Percentiles rank a stretch among this genome's conserved stretches.
Evolutionary conservation across 2,888 invertebrate genomes (phyloP).

Genomic region (Pandemis corylana): DNA sequence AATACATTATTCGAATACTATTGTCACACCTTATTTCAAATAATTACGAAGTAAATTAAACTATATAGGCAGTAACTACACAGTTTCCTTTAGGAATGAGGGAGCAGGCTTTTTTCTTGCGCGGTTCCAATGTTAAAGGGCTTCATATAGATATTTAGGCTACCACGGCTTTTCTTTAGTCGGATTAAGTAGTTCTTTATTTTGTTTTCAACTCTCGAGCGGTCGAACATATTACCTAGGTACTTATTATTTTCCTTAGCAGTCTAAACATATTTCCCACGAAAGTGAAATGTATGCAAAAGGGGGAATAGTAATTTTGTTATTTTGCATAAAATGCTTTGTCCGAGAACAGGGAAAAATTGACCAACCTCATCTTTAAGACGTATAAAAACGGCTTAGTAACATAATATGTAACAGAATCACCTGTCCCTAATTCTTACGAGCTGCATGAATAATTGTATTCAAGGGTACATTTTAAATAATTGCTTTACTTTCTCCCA

Average conservation of each 20-base stretch:
- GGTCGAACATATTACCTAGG: not conserved
- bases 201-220: not conserved
- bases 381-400: not conserved
- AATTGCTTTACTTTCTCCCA: constrained; percentile 37
- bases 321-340: constrained; percentile 30
- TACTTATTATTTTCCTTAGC: not conserved
- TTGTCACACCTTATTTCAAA: too few relatives aligned
- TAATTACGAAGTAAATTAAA: too few relatives aligned
- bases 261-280: constrained; percentile 17
- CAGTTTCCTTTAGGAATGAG: too few relatives aligned
- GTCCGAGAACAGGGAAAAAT: constrained; percentile 5
- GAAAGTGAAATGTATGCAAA: constrained; percentile 19
- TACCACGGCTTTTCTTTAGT: too few relatives aligned
- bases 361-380: not conserved
- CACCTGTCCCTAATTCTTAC: constrained; percentile 16
- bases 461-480: constrained; percentile 44
- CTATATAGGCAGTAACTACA: too few relatives aligned
- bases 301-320: not conserved
- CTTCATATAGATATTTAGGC: too few relatives aligned
- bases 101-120: too few relatives aligned
- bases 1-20: too few relatives aligned
- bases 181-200: too few relatives aligned
- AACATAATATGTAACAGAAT: too few relatives aligned
- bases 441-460: constrained; percentile 23
- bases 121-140: too few relatives aligned